A percentile compares a stretch with the other conserved stretches of the same genome.
Evolutionary conservation across 2,113 vertebrate species (phyloP).

Genomic region (Peromyscus leucopus): DNA sequence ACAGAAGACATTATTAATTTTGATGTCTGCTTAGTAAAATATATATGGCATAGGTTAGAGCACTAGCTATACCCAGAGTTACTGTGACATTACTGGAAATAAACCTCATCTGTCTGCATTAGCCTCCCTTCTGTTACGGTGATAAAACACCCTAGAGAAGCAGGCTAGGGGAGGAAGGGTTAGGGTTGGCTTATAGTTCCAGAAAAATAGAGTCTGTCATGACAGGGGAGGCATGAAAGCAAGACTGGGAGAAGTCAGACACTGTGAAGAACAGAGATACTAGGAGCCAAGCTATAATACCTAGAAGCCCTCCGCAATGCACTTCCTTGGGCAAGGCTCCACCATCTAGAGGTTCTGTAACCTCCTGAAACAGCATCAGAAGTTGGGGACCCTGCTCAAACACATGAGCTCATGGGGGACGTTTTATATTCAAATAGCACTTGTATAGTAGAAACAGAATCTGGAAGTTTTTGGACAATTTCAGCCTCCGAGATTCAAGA

Average conservation of each 20-base stretch:
- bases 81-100: not conserved
- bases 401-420: not conserved
- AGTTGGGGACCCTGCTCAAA: not conserved
- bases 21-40: not conserved
- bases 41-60: not conserved
- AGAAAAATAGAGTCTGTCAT: not conserved
- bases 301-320: no score
- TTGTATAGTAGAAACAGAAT: not conserved
- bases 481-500: not conserved
- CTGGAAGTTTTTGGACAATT: not conserved
- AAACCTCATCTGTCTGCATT: not conserved
- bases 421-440: not conserved
- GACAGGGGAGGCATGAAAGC: no score
- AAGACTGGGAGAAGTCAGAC: not conserved
- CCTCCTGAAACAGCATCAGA: not conserved
- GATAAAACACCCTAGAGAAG: not conserved
- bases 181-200: not conserved
- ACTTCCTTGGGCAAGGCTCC: not conserved
- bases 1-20: not conserved
- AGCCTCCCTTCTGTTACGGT: not conserved
- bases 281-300: not conserved
- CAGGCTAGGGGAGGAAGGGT: not conserved
- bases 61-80: not conserved
- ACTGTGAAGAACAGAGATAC: no score
- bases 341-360: not conserved